Percentiles rank a stretch among this genome's conserved stretches.
Conservation (phyloP, 2,113 vertebrate species). For the Platycercus adscitus region DNA sequence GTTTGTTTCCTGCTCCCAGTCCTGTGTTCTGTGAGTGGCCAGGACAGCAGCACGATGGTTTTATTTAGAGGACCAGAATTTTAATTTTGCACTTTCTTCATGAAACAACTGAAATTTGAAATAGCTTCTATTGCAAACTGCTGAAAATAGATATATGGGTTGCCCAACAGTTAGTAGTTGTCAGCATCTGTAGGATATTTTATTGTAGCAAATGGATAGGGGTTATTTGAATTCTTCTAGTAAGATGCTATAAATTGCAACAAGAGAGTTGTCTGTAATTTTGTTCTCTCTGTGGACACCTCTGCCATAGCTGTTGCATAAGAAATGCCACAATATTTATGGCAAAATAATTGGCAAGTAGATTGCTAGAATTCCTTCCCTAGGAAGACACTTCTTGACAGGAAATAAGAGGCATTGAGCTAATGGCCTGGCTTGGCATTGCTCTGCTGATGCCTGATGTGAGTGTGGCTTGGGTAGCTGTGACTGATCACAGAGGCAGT, state of each 20-base stretch:
- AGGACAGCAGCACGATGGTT: neutral
- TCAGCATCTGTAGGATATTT: neutral
- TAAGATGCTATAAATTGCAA: neutral
- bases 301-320: neutral
- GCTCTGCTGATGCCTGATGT: neutral
- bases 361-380: neutral
- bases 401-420: neutral
- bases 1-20: neutral
- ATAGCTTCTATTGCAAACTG: neutral
- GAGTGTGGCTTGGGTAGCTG: neutral
- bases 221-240: neutral
- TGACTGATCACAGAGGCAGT: neutral
- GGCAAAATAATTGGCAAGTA: neutral
- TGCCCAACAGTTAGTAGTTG: neutral
- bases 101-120: neutral
- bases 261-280: neutral
- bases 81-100: neutral
- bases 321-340: neutral
- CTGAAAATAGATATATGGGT: neutral
- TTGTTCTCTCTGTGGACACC: neutral
- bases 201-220: neutral
- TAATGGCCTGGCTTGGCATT: no score
- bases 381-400: neutral
- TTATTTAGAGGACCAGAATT: neutral
- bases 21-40: neutral